Conservation (phyloP, 1,140 invertebrate genomes). For the Agraylea sexmaculata region DNA sequence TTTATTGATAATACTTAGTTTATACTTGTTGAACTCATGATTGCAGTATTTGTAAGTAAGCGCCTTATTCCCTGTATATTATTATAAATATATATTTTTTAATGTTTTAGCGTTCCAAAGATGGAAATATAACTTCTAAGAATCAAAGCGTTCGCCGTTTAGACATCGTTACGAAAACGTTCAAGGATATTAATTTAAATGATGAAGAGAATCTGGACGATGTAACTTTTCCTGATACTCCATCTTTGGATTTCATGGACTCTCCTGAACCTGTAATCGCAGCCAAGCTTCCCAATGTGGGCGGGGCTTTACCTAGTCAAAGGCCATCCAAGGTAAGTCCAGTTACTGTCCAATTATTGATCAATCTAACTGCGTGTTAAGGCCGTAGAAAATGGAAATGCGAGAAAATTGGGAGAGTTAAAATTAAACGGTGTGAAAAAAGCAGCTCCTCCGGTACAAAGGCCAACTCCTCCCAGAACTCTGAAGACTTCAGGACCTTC, state of each 20-base stretch:
- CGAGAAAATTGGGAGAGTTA: too few relatives aligned
- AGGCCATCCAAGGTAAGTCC: conserved; percentile 12
- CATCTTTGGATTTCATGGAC: neutral
- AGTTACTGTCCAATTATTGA: too few relatives aligned
- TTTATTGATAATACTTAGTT: too few relatives aligned
- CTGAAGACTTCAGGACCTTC: conserved; percentile 1
- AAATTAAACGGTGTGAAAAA: conserved; percentile 9
- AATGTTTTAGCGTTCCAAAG: conserved; percentile 2
- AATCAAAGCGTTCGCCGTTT: conserved; percentile 2
- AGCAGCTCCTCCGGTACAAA: conserved; percentile 2
- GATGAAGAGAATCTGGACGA: conserved; percentile 13
- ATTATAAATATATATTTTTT: too few relatives aligned
- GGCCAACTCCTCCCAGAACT: conserved; percentile 5
- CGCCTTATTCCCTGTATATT: too few relatives aligned
- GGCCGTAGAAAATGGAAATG: too few relatives aligned
- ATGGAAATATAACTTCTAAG: neutral
- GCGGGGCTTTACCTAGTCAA: conserved; percentile 26
- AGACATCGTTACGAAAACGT: conserved; percentile 1
- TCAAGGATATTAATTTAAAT: conserved; percentile 17
- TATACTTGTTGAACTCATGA: too few relatives aligned
- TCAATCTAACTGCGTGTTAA: too few relatives aligned
- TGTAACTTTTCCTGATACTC: conserved; percentile 2
- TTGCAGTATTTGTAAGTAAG: too few relatives aligned
- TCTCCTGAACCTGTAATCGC: conserved; percentile 10
- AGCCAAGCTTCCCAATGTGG: conserved; percentile 28